Conservation (phyloP, 2,888 invertebrate genomes). For the Nezara viridula region DNA sequence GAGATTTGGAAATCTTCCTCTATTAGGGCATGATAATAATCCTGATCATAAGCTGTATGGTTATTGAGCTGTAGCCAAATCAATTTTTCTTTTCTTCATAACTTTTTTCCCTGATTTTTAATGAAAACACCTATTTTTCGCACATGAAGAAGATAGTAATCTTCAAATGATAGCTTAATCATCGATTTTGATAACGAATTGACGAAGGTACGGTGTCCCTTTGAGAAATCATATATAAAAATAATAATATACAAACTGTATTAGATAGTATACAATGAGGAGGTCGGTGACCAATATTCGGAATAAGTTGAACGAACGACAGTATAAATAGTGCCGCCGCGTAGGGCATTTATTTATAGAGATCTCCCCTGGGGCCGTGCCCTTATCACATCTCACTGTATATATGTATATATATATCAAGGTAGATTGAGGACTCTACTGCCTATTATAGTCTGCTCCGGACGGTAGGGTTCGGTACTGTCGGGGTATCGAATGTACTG, state of each 20-base stretch:
- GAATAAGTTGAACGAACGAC: not conserved
- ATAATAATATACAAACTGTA: not conserved
- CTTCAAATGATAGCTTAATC: too few relatives aligned
- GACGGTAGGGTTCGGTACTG: not conserved
- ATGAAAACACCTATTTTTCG: too few relatives aligned
- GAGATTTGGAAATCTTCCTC: too few relatives aligned
- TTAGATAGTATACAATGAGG: not conserved
- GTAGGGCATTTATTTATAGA: constrained; percentile 37
- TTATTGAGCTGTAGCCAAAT: too few relatives aligned
- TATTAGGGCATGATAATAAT: too few relatives aligned
- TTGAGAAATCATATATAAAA: too few relatives aligned
- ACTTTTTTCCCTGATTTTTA: too few relatives aligned
- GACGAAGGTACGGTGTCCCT: too few relatives aligned
- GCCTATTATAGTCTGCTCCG: not conserved
- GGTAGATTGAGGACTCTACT: not conserved
- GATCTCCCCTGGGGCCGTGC: not conserved
- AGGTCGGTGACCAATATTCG: constrained; percentile 29
- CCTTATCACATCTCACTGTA: constrained; percentile 32
- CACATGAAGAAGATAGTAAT: too few relatives aligned
- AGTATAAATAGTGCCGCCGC: constrained; percentile 4
- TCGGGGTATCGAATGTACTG: constrained; percentile 18
- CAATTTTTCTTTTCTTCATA: too few relatives aligned
- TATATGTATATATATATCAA: constrained; percentile 38
- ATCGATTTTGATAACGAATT: too few relatives aligned
- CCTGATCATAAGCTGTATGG: too few relatives aligned